Evolutionary conservation across 2,888 invertebrate species (phyloP).

Genomic region (Eilema depressum): DNA sequence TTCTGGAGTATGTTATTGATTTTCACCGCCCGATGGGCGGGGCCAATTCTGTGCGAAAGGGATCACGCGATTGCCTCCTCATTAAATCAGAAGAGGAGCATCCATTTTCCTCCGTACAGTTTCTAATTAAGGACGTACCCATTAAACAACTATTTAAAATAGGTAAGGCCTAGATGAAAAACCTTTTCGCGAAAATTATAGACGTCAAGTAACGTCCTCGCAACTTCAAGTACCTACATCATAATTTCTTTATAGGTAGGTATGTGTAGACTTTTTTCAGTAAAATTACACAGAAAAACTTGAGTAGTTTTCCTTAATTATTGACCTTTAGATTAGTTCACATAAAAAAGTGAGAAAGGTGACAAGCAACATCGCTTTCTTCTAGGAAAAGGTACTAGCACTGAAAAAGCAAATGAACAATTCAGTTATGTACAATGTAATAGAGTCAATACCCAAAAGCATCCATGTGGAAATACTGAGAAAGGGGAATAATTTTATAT

Average conservation of each 20-base stretch:
- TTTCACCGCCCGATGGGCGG: conserved; percentile 85
- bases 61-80: conserved; percentile 83
- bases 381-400: conserved; percentile 23
- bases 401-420: conserved; percentile 29
- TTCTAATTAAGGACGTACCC: conserved; percentile 86
- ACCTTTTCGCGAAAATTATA: conserved; percentile 77
- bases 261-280: conserved; percentile 37
- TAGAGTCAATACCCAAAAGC: conserved; percentile 24
- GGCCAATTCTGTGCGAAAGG: conserved; percentile 83
- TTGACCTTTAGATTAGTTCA: neutral
- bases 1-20: conserved; percentile 86
- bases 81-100: conserved; percentile 84
- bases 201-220: conserved; percentile 66
- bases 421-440: conserved; percentile 22
- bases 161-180: conserved; percentile 78
- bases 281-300: conserved; percentile 16
- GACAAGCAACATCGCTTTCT: neutral
- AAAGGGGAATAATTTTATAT: conserved; percentile 28
- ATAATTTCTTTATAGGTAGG: conserved; percentile 46
- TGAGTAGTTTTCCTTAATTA: conserved; percentile 8
- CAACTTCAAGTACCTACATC: conserved; percentile 55
- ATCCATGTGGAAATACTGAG: conserved; percentile 29
- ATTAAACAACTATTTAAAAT: conserved; percentile 86
- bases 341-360: too few relatives aligned
- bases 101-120: conserved; percentile 77